Percentiles rank a stretch among this genome's conserved stretches.
Conservation (phyloP, 2,797 vertebrate species). For the Emys orbicularis region DNA sequence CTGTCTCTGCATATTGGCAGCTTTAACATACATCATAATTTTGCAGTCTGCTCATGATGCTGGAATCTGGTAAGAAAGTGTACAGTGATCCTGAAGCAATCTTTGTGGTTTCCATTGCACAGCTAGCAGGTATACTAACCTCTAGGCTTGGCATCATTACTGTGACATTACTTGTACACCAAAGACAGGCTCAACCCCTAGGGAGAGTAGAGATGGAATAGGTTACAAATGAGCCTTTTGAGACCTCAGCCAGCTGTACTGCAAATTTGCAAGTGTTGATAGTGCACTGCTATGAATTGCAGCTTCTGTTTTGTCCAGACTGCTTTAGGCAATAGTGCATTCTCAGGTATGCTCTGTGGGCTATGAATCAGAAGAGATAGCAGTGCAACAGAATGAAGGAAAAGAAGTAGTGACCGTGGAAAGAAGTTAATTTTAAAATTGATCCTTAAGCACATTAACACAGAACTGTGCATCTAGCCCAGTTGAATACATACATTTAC, state of each 20-base stretch:
- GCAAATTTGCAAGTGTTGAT: background rate
- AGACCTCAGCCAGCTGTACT: constrained; percentile 21
- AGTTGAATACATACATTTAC: fast-evolving
- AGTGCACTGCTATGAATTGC: fast-evolving
- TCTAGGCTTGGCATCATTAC: background rate
- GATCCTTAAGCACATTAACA: background rate
- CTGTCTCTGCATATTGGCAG: background rate
- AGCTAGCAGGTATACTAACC: fast-evolving
- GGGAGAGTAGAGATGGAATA: background rate
- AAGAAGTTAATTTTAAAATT: background rate
- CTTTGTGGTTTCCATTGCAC: fast-evolving
- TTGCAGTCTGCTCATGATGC: background rate
- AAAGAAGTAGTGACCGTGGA: background rate
- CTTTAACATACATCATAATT: background rate
- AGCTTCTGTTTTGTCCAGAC: constrained; percentile 14
- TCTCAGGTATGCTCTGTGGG: background rate
- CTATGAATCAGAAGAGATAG: background rate
- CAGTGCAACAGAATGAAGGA: background rate
- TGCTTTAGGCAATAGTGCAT: background rate
- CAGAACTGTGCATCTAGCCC: fast-evolving
- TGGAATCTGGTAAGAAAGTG: background rate
- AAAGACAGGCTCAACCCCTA: background rate
- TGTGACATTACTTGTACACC: fast-evolving
- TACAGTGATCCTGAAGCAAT: background rate
- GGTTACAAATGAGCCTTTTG: background rate